Evolutionary conservation across 2,888 invertebrate species (phyloP).

Genomic region (Pandemis heparana): DNA sequence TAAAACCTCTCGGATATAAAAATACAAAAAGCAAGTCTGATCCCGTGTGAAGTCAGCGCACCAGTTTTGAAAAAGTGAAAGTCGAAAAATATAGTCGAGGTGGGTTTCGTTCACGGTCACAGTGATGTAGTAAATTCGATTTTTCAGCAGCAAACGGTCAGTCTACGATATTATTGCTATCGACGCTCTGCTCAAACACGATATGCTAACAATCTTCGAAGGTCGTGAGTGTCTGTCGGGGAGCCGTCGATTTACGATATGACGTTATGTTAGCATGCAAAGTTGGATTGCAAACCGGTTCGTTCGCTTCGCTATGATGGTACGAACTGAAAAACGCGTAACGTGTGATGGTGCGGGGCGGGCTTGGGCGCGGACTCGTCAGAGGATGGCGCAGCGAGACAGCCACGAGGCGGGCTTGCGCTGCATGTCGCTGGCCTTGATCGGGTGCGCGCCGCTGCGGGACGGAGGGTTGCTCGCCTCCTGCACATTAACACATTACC

Average conservation of each 20-base stretch:
- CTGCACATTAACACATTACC: constrained; percentile 77
- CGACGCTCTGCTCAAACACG: constrained; percentile 27
- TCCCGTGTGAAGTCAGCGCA: constrained; percentile 67
- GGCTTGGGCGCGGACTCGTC: constrained; percentile 82
- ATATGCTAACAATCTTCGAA: constrained; percentile 34
- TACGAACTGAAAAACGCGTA: constrained; percentile 43
- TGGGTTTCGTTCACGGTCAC: constrained; percentile 55
- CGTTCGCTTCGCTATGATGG: constrained; percentile 32
- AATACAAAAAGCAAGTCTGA: constrained; percentile 84
- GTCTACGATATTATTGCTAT: constrained; percentile 34
- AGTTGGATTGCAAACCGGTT: constrained; percentile 6
- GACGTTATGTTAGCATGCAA: constrained; percentile 30
- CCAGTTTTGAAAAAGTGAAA: constrained; percentile 69
- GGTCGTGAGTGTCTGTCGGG: constrained; percentile 29
- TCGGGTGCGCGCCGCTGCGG: constrained; percentile 90
- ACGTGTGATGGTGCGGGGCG: constrained; percentile 50
- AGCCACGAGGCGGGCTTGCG: constrained; percentile 94
- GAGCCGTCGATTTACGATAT: constrained; percentile 24
- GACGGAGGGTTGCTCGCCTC: constrained; percentile 95
- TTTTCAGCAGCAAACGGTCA: constrained; percentile 40
- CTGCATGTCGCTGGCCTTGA: constrained; percentile 91
- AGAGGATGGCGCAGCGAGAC: constrained; percentile 94
- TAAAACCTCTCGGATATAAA: constrained; percentile 77
- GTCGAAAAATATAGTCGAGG: constrained; percentile 79
- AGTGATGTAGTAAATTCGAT: constrained; percentile 39